Base-by-base conservation (phyloP, 2,888 invertebrate genomes). In the Ctenicera cuprea region DNA sequence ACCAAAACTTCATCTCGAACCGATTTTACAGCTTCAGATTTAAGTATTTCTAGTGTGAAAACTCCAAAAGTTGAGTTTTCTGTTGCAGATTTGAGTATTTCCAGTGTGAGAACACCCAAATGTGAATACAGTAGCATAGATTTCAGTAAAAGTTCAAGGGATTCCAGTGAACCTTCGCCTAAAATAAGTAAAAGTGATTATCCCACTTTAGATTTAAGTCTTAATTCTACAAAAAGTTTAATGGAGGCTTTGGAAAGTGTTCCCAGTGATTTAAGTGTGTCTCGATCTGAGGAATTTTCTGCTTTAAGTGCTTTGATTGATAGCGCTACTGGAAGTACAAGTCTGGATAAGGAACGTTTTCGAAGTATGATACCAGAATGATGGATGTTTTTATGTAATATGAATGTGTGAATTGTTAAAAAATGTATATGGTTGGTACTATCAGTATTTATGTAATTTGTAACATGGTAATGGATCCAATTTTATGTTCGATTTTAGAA, bases 151-250 rank as follows among this genome's bases (percentile, higher is more conserved):
- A 77, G 80, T 72, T 54, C 33, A 3, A 76, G 75, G 33, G 80
- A 83, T 70, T 71, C 74, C 72, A 77, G 79, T 9, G 91, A 92
- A 71, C 88, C 88, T 68, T 89, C 90, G 50, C 80, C 89, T 11
- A 93, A 92, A 85, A 86, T 92, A 59, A 87, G 90, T 3, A 92
- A 91, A 84, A 85, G 88, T 30, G 91, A 90, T 76, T 87, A 89
- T 70, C 82, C 86, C 12, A 86, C 87, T 14, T 83, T 89, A 73
- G 88, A 90, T 76, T 85, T 89, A 12, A 88, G 90, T 74, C 86
- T 88, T 77, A 88, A 89, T 76, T 84, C 89, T 0, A 77, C 79
- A n/a, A 84, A 84, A 75, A 80, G 73, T 71, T 76, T 82, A 30
- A 70, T 76, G 7, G 83, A 84, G 8, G 76, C 76, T 59, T 78